Evolutionary conservation across 1,140 invertebrate species (phyloP), one percentile per base, ranked within the genome.

Genomic region (Drosophila neocordata): DNA sequence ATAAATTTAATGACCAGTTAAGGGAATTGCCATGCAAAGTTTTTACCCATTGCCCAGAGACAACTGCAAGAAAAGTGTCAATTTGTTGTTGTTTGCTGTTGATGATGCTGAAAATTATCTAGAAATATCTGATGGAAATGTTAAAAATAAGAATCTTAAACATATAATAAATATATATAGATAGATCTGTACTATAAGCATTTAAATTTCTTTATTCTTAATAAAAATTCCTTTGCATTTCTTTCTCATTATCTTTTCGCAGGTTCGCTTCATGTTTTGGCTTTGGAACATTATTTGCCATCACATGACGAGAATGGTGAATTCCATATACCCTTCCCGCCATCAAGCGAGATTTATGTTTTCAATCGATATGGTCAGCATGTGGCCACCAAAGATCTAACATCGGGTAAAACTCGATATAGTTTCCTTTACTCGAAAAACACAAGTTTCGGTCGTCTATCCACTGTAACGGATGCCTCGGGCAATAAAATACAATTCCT

Each of bases 381-480:
- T 91, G 96, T 97, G 18, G 95, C 96, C 3, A 99, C 98, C 0
- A 97, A 97, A 91, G 97, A 98, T 92, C 93, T 99, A 41, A 96
- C 97, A 38, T 98, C 97, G 0, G 96, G 96, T 22, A 97, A 97
- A 92, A 96, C 96, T 0, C 94, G 97, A 81, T 99, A 99, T 91
- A 97, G 97, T 24, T 99, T 99, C 93, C 93, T 98, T 1, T 99
- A 99, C 92, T 98, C 96, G 15, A 98, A 99, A 90, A 99, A 99
- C 83, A 98, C 97, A 1, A 98, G 97, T 87, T 98, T 98, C 83
- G 98, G 98, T 0, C 97, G 98, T 91, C 92, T 99, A 18, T 97
- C 96, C 1, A 97, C 96, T 3, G 97, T 99, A 0, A 97, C 96
- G 0, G 98, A 99, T 92, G 96, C 96, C 55, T 97, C 97, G 12